Base-by-base conservation (phyloP, 1,140 invertebrate genomes). In the Drosophila dunni region DNA sequence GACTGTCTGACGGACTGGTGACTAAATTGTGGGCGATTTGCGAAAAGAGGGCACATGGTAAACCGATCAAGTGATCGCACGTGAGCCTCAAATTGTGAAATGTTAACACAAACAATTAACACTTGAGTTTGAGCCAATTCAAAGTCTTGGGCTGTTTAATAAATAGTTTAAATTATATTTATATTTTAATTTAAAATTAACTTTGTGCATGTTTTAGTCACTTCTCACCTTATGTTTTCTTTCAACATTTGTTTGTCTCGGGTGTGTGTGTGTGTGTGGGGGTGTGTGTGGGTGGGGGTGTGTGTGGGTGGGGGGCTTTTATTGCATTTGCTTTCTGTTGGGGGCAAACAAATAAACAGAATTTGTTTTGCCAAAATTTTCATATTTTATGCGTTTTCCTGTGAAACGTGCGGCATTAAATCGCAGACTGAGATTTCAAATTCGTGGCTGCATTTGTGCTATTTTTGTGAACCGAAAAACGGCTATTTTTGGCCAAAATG, bases 31-130 rank as follows among this genome's bases (percentile, higher is more conserved):
- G 8, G 36, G 36, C 1, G 34, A 36, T 36, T 20, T 20, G 17
- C 17, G 34, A 36, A 36, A 7, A 36, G 34, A 48, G 29, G 73
- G 78, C 83, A 88, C 83, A 83, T 83, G 69, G 63, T 13, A n/a
- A 62, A 60, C 50, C 40, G 79, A 89, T 88, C 84, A 88, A 78
- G 71, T 88, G 83, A 88, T 75, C 74, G 84, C 84, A 88, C 83
- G 83, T 88, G 83, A 88, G 88, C 56, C 46, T 64, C 29, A 53
- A 46, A 80, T 64, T 34, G 50, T 38, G 13, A 45, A 57, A 29
- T 40, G 65, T 73, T 68, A 45, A 40, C 70, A 65, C 63, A 72
- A 82, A 68, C 64, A 46, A 54, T 66, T 77, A 38, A 40, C 42
- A 29, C 45, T 61, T 64, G 53, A 61, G 56, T 79, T 68, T n/a